phyloP scores from a whole-genome alignment of 1,140 invertebrate species.

The Lepidurus arcticus region DNA sequence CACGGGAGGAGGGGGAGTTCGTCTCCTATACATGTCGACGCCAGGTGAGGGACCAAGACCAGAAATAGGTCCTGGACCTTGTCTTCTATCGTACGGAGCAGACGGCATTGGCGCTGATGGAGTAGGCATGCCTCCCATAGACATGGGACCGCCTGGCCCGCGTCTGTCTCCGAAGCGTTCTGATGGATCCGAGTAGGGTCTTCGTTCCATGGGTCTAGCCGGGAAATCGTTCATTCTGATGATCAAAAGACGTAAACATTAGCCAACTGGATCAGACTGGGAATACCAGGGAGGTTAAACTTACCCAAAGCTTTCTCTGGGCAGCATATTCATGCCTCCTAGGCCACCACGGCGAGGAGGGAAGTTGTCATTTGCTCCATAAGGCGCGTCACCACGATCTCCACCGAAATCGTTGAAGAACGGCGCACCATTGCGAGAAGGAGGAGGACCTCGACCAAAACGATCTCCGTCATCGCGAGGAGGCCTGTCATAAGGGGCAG shows the following conservation, averaged over 20 bases:
- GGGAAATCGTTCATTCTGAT: slow-evolving; percentile 4
- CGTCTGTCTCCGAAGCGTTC: slow-evolving; percentile 33
- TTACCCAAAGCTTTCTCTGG: slow-evolving; percentile 7
- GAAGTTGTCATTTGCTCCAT: slow-evolving; percentile 10
- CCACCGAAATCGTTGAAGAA: neutral
- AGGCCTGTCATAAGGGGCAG: slow-evolving; percentile 37
- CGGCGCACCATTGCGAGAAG: slow-evolving; percentile 33
- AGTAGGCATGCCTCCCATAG: slow-evolving; percentile 33
- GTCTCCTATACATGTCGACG: slow-evolving; percentile 36
- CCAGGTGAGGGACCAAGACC: slow-evolving; percentile 35
- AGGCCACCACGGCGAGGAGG: neutral
- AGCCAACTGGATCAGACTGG: neutral
- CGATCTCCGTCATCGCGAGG: slow-evolving; percentile 38
- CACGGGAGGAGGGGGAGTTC: slow-evolving; percentile 35
- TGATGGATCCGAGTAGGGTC: slow-evolving; percentile 5
- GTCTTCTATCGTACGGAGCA: slow-evolving; percentile 35
- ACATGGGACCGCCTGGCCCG: slow-evolving; percentile 32
- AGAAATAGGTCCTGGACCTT: slow-evolving; percentile 32
- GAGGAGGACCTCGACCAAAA: slow-evolving; percentile 37
- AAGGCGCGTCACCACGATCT: neutral
- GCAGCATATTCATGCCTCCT: neutral
- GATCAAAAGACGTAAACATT: neutral
- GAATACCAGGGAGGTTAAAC: neutral
- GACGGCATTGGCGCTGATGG: slow-evolving; percentile 28
- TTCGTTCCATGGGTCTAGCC: neutral